Evolutionary conservation across 2,797 vertebrate genomes (phyloP).

Genomic region (Coilia nasus): DNA sequence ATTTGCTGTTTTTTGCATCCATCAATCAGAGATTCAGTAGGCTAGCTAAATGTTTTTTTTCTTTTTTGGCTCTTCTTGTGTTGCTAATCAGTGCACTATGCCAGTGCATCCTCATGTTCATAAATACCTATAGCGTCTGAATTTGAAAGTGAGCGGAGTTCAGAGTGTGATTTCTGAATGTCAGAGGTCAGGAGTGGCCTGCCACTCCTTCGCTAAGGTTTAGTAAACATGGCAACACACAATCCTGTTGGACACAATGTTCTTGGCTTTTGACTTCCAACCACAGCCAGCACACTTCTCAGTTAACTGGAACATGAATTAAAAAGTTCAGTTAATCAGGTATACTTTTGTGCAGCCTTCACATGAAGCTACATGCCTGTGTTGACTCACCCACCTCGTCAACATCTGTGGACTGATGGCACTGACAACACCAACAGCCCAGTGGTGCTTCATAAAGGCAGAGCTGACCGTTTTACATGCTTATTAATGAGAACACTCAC

Average conservation of each 20-base stretch:
- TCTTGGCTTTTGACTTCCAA: conserved; percentile 6
- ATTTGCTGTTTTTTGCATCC: not conserved
- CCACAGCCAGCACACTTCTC: too few relatives aligned
- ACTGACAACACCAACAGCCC: not conserved
- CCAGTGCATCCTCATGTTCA: not conserved
- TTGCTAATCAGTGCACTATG: not conserved
- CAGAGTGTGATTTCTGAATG: conserved; percentile 8
- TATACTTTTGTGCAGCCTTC: not conserved
- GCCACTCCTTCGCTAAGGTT: not conserved
- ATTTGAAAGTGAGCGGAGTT: not conserved
- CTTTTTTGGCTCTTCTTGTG: not conserved
- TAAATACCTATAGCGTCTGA: not conserved
- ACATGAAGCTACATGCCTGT: not conserved
- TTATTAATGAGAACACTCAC: not conserved
- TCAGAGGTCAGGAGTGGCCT: not conserved
- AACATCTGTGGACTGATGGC: not conserved
- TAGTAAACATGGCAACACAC: not conserved
- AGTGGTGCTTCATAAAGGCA: not conserved
- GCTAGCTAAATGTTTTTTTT: not conserved
- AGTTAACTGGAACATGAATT: not conserved
- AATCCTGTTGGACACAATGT: not conserved
- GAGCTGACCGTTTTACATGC: not conserved
- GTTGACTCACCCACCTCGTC: not conserved
- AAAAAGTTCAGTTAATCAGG: not conserved
- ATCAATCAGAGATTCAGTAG: not conserved